Evolutionary conservation across 2,888 invertebrate species (phyloP).

Genomic region (Tenthredo scrophulariae): DNA sequence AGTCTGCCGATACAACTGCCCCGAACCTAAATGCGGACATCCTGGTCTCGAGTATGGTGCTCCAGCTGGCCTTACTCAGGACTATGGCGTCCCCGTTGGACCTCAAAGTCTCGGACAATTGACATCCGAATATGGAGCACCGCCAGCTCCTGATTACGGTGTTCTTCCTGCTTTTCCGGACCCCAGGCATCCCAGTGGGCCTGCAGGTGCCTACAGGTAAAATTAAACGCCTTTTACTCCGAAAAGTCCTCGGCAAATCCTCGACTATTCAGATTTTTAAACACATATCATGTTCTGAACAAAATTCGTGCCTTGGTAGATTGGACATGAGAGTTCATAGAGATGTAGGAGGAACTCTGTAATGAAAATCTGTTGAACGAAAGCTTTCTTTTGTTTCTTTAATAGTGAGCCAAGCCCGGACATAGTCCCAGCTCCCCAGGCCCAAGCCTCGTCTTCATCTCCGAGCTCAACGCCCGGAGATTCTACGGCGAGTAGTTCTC

Average conservation of each 20-base stretch:
- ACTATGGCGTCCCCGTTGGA: slow-evolving; percentile 84
- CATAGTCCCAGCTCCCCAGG: slow-evolving; percentile 90
- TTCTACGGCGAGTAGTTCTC: slow-evolving; percentile 81
- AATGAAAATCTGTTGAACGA: background rate
- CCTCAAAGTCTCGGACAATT: slow-evolving; percentile 78
- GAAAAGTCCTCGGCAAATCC: background rate
- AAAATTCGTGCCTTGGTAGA: background rate
- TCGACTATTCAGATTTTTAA: background rate
- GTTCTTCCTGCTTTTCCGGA: slow-evolving; percentile 92
- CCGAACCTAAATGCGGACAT: slow-evolving; percentile 91
- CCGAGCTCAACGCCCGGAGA: slow-evolving; percentile 85
- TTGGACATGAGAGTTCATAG: background rate
- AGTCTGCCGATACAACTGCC: slow-evolving; percentile 95
- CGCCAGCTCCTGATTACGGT: slow-evolving; percentile 85
- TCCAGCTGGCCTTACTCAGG: slow-evolving; percentile 80
- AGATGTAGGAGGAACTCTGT: background rate
- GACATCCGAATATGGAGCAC: slow-evolving; percentile 86
- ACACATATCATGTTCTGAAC: background rate
- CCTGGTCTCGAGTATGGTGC: slow-evolving; percentile 80
- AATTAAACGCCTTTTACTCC: background rate
- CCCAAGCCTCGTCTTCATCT: slow-evolving; percentile 85
- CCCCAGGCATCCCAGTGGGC: slow-evolving; percentile 92
- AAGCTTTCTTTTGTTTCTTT: background rate
- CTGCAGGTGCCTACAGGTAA: slow-evolving; percentile 85
- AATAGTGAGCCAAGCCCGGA: slow-evolving; percentile 89